Base-by-base conservation (phyloP, 92 coral and sea anemone genomes). In the Scolanthus callimorphus region DNA sequence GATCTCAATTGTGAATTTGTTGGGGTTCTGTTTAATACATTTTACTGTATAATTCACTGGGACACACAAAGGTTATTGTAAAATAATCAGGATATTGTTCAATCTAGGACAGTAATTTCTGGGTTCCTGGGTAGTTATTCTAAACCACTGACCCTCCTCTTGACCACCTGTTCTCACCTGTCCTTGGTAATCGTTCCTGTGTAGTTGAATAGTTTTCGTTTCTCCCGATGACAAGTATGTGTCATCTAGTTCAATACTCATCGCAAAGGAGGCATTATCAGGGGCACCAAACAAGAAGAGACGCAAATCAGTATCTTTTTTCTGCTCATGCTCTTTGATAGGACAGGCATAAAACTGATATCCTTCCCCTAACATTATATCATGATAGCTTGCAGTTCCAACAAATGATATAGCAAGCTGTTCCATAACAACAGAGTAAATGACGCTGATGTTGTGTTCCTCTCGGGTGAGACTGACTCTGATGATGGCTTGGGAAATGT, bases 261-360 rank as follows among this genome's bases (percentile, higher is more conserved):
- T 53, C 19, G 61, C 58, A 49, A 88, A 71, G 1, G 78, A 61
- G 13, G 39, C 75, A 57, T 86, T 72, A 22, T 55, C 74, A 37
- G 92, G 91, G 4, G 67, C 51, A 9, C 84, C 90, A 23, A 89
- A 80, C 46, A 89, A 50, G 17, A 85, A 71, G 13, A 75, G 39
- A 26, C 39, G 46, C 0, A 84, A 27, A 9, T 78, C 73, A 0
- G 70, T 55, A 23, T 44, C 61, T 8, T 27, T 9, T 2, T 44
- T 17, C 15, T 43, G 68, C 11, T 39, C 23, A 21, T 25, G 47
- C 10, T 23, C 53, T n/a, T n/a, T n/a, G 27, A 62, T 25, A 12
- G 95, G 95, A 20, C 95, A 87, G 15, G 86, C 79, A 47, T 87
- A 90, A n/a, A 87, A 87, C 25, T 69, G 77, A 29, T 83, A 87